Conservation (phyloP, 2,797 vertebrate species). For the Muscicapa comitata region DNA sequence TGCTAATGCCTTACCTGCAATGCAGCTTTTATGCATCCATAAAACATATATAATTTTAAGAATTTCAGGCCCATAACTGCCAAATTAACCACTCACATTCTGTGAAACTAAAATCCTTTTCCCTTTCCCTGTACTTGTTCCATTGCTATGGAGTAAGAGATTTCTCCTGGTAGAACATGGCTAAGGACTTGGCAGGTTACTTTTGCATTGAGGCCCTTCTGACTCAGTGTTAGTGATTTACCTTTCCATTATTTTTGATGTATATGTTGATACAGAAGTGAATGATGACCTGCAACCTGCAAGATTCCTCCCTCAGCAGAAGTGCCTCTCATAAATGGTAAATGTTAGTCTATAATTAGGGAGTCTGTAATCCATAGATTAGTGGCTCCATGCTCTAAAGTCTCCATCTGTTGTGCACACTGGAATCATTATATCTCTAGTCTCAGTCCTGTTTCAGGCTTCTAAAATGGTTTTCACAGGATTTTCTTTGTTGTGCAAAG, state of each 20-base stretch:
- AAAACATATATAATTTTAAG: not conserved
- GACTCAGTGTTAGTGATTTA: not conserved
- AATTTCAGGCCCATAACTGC: not conserved
- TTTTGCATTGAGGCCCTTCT: not conserved
- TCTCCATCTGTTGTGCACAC: slow-evolving; percentile 51
- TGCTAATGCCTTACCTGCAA: not conserved
- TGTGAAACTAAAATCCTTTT: not conserved
- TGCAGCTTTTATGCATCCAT: not conserved
- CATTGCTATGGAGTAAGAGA: not conserved
- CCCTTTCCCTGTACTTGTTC: not conserved
- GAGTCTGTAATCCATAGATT: slow-evolving; percentile 54
- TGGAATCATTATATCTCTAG: not conserved
- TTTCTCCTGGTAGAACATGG: not conserved
- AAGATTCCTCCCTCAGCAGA: not conserved
- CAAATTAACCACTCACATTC: not conserved
- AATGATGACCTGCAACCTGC: not conserved
- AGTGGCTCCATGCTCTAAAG: not conserved
- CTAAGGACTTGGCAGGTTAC: not conserved
- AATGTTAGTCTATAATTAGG: slow-evolving; percentile 4
- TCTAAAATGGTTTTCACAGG: not conserved
- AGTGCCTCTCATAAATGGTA: not conserved
- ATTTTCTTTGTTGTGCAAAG: slow-evolving; percentile 28
- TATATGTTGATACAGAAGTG: not conserved
- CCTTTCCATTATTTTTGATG: not conserved
- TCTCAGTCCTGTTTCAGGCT: not conserved